phyloP scores from a whole-genome alignment of 1,140 invertebrate genomes.

The Macrostomum lignano region DNA sequence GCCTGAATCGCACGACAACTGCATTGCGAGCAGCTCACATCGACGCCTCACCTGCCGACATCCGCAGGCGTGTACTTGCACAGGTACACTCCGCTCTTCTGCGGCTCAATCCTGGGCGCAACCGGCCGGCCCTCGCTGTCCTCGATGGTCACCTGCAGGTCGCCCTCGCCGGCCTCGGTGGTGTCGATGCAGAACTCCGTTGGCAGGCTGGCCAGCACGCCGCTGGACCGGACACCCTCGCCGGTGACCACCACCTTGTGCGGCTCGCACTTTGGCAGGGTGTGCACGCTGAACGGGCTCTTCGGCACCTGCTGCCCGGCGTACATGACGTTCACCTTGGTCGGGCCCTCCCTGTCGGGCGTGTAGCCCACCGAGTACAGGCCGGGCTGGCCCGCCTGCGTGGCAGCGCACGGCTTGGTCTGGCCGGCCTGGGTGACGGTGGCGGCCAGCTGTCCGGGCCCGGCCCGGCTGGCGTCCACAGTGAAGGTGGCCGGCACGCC shows the following conservation, averaged over 20 bases:
- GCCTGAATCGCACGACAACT: no score
- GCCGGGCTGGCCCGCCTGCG: slow-evolving; percentile 33
- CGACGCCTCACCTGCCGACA: no score
- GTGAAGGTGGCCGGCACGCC: slow-evolving; percentile 45
- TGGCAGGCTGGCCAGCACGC: slow-evolving; percentile 46
- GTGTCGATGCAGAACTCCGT: slow-evolving; percentile 51
- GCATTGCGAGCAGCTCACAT: no score
- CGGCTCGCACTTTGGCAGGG: slow-evolving; percentile 44
- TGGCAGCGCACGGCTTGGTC: no score
- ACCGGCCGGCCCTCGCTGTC: no score
- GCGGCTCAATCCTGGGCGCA: no score
- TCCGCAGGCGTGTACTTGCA: no score
- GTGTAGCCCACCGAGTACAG: slow-evolving; percentile 49
- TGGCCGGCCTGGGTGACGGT: no score
- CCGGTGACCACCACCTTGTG: slow-evolving; percentile 44
- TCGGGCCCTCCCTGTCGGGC: slow-evolving; percentile 43
- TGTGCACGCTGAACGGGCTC: slow-evolving; percentile 45
- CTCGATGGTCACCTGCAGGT: slow-evolving; percentile 48
- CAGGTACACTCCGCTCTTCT: no score
- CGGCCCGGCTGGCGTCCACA: slow-evolving; percentile 46
- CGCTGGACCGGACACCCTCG: slow-evolving; percentile 35
- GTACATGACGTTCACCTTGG: slow-evolving; percentile 45
- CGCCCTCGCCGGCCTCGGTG: slow-evolving; percentile 44
- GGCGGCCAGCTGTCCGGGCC: slow-evolving; percentile 40
- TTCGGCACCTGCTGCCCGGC: slow-evolving; percentile 43